Conservation (phyloP, 2,797 vertebrate genomes). For the Poeciliopsis turneri region DNA sequence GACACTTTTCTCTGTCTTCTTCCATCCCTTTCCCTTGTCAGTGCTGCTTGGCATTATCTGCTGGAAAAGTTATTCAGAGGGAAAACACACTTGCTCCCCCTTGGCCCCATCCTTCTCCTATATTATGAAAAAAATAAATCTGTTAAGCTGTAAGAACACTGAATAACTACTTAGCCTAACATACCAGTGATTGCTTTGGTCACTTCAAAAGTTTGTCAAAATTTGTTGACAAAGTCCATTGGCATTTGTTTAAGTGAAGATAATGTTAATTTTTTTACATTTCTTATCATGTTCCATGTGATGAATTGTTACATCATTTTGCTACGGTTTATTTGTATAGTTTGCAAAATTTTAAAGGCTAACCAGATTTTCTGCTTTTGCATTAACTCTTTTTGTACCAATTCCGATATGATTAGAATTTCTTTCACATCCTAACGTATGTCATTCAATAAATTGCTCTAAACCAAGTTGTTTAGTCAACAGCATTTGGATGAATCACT, state of each 20-base stretch:
- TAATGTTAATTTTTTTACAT: neutral
- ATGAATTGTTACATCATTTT: neutral
- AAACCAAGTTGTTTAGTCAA: neutral
- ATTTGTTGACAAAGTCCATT: neutral
- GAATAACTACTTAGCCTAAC: neutral
- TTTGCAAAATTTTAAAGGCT: neutral
- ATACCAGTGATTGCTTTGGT: neutral
- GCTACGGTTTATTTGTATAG: neutral
- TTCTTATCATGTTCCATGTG: neutral
- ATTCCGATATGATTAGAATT: neutral
- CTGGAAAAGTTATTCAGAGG: constrained; percentile 53
- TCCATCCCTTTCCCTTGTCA: constrained; percentile 49
- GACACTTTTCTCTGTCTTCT: constrained; percentile 30
- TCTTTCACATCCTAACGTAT: neutral
- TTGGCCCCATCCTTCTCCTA: neutral
- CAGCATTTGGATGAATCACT: neutral
- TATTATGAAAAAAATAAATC: neutral
- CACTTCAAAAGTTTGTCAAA: neutral
- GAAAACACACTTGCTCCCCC: neutral
- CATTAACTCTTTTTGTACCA: neutral
- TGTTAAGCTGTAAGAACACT: neutral
- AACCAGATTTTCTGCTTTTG: neutral
- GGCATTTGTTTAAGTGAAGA: neutral
- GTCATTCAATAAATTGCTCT: neutral
- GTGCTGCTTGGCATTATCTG: constrained; percentile 57